Base-by-base conservation (phyloP, 2,888 invertebrate species). In the Carcina quercana region DNA sequence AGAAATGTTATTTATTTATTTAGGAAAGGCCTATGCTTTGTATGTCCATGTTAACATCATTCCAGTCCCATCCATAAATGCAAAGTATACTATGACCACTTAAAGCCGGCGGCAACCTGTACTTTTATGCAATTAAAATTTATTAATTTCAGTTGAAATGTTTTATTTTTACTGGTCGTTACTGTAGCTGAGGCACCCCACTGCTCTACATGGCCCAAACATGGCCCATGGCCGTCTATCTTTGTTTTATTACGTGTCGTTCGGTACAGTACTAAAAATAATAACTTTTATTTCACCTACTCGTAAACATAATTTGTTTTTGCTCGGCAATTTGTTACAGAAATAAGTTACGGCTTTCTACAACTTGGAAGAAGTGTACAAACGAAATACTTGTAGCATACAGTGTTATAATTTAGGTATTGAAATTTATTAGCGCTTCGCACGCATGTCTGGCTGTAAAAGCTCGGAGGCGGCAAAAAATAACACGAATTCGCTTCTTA, bases 101-200 rank as follows among this genome's bases (percentile, higher is more conserved):
- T 59, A 53, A 50, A 53, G 45, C 54, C 51, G 38, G 42, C 48
- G 55, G 53, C 47, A 61, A 59, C 56, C 56, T 59, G 54, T 57
- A 58, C 58, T 60, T 63, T 59, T 45, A 57, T 61, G 56, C 65
- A 70, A 71, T 70, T 71, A 70, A 62, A 71, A 67, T 68, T 64
- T 64, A 70, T 70, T 69, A 70, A 70, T 68, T 63, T 63, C 45
- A 56, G 45, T 64, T 52, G 45, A 47, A 47, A 52, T 53, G 45
- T 53, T 66, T 64, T 66, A 59, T 61, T 68, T 66, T 64, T 59
- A 59, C 49, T 51, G 50, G 47, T 53, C 47, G 50, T 55, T 57
- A 60, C 58, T 58, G 48, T 46, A 26, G n/a, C 10, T 41, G 37
- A 31, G 42, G 41, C 43, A 29, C 40, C 39, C 38, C 38, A 32